These are phyloP conservation scores for Ivindomyrus marchei DNA, from an alignment of 2,113 vertebrate genomes.

Conservation along the genomic window DNA sequence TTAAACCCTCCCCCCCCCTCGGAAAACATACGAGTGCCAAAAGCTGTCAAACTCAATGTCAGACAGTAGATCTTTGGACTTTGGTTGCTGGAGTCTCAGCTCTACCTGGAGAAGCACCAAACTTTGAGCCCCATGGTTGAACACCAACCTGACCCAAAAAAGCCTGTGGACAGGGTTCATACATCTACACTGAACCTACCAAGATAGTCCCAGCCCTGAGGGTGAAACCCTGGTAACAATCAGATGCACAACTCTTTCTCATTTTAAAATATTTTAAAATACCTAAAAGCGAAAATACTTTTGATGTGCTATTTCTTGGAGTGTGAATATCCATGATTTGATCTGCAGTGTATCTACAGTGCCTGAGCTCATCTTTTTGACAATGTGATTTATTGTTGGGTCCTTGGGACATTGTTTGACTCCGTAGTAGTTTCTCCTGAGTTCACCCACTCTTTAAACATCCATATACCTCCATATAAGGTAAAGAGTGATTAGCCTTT, in stretches of 20 bases:
- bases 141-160: background rate
- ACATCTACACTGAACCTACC: background rate
- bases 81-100: background rate
- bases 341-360: background rate
- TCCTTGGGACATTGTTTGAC: conserved; percentile 13
- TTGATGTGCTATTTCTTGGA: background rate
- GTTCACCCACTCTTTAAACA: conserved; percentile 36
- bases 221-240: background rate
- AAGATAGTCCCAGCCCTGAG: background rate
- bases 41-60: background rate
- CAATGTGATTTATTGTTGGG: conserved; percentile 1
- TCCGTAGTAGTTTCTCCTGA: conserved; percentile 9
- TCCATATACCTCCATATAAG: conserved; percentile 41
- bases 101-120: background rate
- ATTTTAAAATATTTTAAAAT: background rate
- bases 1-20: background rate
- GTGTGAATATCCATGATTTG: background rate
- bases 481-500: conserved; percentile 40
- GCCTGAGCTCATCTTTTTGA: background rate
- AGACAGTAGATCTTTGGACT: background rate
- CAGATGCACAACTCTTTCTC: background rate
- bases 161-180: background rate
- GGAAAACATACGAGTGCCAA: background rate
- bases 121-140: background rate
- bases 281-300: background rate